phyloP scores from a whole-genome alignment of 2,113 vertebrate species.

The Melanotaenia duboulayi region DNA sequence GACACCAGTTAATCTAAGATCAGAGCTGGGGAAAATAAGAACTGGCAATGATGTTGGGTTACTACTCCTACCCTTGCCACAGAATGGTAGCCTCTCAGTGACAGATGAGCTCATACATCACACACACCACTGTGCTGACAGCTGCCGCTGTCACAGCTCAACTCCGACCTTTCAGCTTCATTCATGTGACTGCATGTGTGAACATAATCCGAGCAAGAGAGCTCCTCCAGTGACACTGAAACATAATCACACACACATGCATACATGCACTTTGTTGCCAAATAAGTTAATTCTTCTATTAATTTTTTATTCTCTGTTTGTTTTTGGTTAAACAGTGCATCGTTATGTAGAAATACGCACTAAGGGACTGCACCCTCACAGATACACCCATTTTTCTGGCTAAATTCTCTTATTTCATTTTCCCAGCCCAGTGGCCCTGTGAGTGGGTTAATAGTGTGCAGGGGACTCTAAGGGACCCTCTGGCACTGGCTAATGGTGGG shows the following conservation, averaged over 20 bases:
- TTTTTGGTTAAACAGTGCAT: constrained; percentile 1
- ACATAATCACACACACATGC: constrained; percentile 25
- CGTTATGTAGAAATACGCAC: background rate
- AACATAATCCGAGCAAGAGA: constrained; percentile 38
- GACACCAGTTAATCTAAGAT: too few species aligned
- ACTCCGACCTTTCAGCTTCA: constrained; percentile 64
- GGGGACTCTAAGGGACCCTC: constrained; percentile 35
- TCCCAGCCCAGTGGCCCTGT: constrained; percentile 54
- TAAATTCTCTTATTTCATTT: constrained; percentile 36
- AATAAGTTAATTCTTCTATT: background rate
- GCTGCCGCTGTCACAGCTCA: constrained; percentile 73
- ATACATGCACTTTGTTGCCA: background rate
- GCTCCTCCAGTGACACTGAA: constrained; percentile 36
- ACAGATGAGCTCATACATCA: constrained; percentile 78
- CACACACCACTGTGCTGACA: constrained; percentile 72
- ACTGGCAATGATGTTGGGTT: constrained; percentile 30
- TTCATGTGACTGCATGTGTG: constrained; percentile 62
- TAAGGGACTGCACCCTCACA: constrained; percentile 7
- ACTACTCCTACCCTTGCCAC: constrained; percentile 54
- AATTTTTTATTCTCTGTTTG: constrained; percentile 31
- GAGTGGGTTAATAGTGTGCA: constrained; percentile 68
- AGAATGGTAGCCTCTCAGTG: constrained; percentile 41
- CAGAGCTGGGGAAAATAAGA: constrained; percentile 4
- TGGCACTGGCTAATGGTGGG: constrained; percentile 61
- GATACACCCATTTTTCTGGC: constrained; percentile 23